Percentiles rank a stretch among this genome's conserved stretches.
phyloP scores from a whole-genome alignment of 92 coral and sea anemone species.

The Actinostola sp. region DNA sequence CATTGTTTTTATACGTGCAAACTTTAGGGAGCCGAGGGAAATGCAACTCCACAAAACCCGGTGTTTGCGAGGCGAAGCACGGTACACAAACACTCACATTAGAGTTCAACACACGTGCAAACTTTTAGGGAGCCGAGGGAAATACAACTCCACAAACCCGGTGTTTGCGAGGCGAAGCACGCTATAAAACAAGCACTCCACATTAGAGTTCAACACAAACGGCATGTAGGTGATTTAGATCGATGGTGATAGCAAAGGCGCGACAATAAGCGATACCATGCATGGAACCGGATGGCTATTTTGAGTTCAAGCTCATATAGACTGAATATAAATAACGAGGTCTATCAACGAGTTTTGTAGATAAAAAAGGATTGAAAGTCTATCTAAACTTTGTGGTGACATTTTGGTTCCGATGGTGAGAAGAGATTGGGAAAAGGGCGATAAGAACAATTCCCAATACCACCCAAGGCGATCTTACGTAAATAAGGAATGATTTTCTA shows the following conservation, averaged over 20 bases:
- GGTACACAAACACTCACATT: no score
- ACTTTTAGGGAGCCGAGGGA: no score
- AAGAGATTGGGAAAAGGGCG: constrained; percentile 24
- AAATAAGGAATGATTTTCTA: neutral
- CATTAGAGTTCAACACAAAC: neutral
- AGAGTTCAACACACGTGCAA: no score
- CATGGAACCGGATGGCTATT: constrained; percentile 2
- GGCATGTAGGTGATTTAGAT: neutral
- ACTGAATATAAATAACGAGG: neutral
- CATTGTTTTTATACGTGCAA: no score
- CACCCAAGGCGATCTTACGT: constrained; percentile 30
- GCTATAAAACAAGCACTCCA: no score
- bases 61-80: no score
- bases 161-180: no score
- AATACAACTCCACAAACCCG: no score
- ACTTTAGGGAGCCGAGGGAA: no score
- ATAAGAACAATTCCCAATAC: constrained; percentile 1
- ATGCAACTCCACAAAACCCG: no score
- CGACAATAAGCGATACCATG: no score
- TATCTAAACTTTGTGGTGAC: constrained; percentile 20
- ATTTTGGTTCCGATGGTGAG: constrained; percentile 2
- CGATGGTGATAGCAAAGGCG: neutral
- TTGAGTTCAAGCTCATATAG: constrained; percentile 11
- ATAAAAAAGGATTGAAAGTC: neutral
- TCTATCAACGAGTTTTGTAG: constrained; percentile 16